A percentile compares a stretch with the other conserved stretches of the same genome.
Evolutionary conservation across 2,113 vertebrate species (phyloP).

Genomic region (Progne subis): DNA sequence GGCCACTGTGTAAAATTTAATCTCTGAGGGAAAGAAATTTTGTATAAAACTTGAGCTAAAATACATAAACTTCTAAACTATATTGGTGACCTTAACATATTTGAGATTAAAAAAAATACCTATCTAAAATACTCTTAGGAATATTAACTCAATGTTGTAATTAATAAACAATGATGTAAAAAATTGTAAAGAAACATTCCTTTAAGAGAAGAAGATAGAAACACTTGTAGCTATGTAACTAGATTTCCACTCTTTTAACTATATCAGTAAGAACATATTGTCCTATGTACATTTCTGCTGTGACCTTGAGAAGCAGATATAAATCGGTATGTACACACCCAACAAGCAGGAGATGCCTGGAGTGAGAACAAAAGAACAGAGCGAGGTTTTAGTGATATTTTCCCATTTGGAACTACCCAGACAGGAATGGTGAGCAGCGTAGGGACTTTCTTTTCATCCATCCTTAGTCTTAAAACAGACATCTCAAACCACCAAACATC

Average conservation of each 20-base stretch:
- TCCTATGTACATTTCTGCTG: background rate
- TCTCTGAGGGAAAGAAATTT: background rate
- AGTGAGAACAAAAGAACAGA: background rate
- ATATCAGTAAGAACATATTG: background rate
- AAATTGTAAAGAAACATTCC: background rate
- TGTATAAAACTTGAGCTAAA: background rate
- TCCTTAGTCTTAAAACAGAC: background rate
- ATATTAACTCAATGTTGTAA: background rate
- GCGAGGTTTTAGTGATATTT: background rate
- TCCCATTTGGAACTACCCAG: background rate
- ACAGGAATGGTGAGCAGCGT: background rate
- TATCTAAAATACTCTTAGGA: background rate
- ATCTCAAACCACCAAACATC: background rate
- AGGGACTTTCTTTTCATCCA: background rate
- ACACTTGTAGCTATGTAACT: background rate
- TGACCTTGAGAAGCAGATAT: background rate
- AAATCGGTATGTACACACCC: accelerated
- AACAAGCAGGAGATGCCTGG: background rate
- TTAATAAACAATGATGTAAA: background rate
- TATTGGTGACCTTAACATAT: background rate
- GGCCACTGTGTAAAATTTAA: background rate
- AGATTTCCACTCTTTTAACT: background rate
- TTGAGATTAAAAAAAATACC: background rate
- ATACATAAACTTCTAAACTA: background rate
- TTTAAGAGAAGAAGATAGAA: background rate